phyloP scores from a whole-genome alignment of 2,113 vertebrate genomes.

The Nesoenas mayeri region DNA sequence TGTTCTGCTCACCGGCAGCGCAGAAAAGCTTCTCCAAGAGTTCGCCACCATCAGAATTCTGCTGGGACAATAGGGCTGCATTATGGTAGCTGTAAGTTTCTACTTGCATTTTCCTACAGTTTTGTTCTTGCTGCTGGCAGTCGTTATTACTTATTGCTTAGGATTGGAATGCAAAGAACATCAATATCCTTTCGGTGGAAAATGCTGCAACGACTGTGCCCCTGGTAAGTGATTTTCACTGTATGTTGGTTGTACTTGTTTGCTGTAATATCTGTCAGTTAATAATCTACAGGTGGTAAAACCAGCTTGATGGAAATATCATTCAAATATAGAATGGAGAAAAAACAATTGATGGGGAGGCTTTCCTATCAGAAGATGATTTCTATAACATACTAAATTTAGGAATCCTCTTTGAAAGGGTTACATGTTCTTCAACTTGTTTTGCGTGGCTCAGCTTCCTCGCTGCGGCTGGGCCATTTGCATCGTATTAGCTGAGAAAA shows the following conservation, averaged over 20 bases:
- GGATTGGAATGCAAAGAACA: not conserved
- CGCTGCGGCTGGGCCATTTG: not conserved
- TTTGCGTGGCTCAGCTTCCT: not conserved
- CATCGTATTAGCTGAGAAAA: not conserved
- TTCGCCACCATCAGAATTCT: not conserved
- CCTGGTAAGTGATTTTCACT: conserved; percentile 8
- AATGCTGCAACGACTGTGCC: conserved; percentile 43
- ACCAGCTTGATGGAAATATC: not conserved
- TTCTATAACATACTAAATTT: not conserved
- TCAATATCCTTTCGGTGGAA: not conserved
- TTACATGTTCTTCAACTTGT: not conserved
- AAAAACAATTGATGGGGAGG: not conserved
- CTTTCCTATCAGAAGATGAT: not conserved
- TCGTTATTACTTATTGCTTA: fast-evolving
- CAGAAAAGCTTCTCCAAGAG: not conserved
- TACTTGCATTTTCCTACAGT: not conserved
- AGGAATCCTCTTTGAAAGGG: not conserved
- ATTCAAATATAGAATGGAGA: not conserved
- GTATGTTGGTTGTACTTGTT: not conserved
- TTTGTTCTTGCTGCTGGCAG: not conserved
- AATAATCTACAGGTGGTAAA: too few relatives aligned
- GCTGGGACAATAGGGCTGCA: not conserved
- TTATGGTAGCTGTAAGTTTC: not conserved
- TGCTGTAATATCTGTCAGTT: fast-evolving
- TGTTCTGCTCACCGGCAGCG: not conserved